Evolutionary conservation across 2,888 invertebrate genomes (phyloP).

Genomic region (Luperina nickerlii): DNA sequence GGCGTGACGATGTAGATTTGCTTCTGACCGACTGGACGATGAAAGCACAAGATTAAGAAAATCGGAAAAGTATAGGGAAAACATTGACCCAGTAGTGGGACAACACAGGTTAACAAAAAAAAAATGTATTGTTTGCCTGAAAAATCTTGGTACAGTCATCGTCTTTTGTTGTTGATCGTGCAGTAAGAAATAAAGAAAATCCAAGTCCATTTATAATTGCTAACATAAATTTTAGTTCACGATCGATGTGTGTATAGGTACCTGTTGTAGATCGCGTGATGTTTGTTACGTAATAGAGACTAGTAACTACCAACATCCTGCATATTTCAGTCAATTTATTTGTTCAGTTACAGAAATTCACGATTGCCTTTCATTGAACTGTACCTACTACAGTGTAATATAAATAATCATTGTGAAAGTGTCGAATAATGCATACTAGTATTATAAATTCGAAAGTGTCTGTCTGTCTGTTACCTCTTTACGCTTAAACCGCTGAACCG

Average conservation of each 20-base stretch:
- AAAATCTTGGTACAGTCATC: neutral
- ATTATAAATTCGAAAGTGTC: too few species aligned
- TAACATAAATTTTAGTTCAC: conserved; percentile 35
- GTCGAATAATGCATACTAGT: neutral
- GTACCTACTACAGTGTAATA: neutral
- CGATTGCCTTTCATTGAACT: conserved; percentile 12
- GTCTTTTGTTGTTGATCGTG: neutral
- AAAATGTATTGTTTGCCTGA: neutral
- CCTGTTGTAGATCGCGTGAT: conserved; percentile 46
- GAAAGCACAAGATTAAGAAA: too few species aligned
- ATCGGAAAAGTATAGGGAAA: too few species aligned
- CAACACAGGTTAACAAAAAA: too few species aligned
- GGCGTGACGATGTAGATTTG: too few species aligned
- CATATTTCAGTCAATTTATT: conserved; percentile 41
- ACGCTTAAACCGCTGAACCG: too few species aligned
- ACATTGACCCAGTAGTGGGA: too few species aligned
- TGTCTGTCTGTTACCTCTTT: too few species aligned
- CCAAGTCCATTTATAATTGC: conserved; percentile 20
- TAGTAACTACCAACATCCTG: conserved; percentile 43
- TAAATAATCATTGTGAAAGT: neutral
- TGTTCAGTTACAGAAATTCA: conserved; percentile 24
- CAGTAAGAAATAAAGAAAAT: conserved; percentile 4
- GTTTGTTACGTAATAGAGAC: conserved; percentile 36
- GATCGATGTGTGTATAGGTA: conserved; percentile 3
- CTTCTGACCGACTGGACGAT: too few species aligned